phyloP scores from a whole-genome alignment of 2,797 vertebrate species.

The Cossypha caffra region DNA sequence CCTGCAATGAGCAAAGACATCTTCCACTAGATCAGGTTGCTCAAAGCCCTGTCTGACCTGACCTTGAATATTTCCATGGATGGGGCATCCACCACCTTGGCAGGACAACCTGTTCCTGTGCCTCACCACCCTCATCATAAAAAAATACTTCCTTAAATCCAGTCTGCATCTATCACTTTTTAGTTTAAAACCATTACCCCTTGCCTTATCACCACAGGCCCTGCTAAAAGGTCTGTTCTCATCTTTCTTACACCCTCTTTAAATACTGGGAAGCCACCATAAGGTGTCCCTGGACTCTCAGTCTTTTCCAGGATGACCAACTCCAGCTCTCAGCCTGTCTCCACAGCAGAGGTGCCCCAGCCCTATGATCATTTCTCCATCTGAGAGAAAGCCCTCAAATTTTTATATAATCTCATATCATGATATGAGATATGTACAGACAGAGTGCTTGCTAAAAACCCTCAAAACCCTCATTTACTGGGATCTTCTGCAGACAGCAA shows the following conservation, averaged over 20 bases:
- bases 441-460: background rate
- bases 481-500: background rate
- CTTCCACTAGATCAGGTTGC: background rate
- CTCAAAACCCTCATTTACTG: background rate
- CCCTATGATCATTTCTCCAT: background rate
- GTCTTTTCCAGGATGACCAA: background rate
- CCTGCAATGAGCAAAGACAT: background rate
- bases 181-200: background rate
- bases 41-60: background rate
- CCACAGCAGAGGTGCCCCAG: background rate
- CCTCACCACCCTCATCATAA: background rate
- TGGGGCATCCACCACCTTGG: background rate
- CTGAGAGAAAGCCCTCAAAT: background rate
- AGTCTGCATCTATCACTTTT: background rate
- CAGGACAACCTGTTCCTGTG: background rate
- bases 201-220: background rate
- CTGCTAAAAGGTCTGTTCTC: background rate
- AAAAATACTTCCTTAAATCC: background rate
- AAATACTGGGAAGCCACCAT: background rate
- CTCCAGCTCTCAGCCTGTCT: background rate
- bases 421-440: background rate
- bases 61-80: background rate
- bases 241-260: background rate
- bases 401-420: background rate
- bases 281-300: background rate